Conservation (phyloP, 2,113 vertebrate genomes). For the Microcebus griseorufus region DNA sequence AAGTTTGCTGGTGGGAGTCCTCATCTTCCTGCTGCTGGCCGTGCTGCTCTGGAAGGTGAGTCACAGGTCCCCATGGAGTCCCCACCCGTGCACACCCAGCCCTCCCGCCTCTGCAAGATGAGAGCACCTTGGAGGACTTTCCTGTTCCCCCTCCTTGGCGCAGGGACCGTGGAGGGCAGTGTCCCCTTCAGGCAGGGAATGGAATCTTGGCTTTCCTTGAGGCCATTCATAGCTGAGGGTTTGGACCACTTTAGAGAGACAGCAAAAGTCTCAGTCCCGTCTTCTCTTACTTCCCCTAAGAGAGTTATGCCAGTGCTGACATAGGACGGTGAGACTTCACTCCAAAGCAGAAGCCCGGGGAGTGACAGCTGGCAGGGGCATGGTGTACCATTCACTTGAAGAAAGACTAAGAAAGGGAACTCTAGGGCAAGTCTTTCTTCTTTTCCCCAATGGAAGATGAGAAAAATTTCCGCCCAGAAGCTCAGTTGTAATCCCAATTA, state of each 20-base stretch:
- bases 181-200: neutral
- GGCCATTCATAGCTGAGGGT: neutral
- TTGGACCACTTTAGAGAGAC: neutral
- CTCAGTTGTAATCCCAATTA: neutral
- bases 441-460: neutral
- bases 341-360: neutral
- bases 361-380: neutral
- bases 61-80: neutral
- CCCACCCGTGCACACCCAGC: fast-evolving
- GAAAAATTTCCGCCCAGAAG: neutral
- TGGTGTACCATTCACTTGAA: neutral
- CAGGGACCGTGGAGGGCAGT: neutral
- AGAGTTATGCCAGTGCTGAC: neutral
- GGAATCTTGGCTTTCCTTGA: neutral
- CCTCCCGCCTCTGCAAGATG: neutral
- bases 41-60: conserved; percentile 96
- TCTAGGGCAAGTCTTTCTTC: neutral
- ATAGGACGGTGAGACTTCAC: neutral
- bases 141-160: neutral
- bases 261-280: neutral
- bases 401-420: neutral
- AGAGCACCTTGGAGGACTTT: neutral
- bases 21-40: conserved; percentile 97
- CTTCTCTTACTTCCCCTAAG: neutral
- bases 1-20: conserved; percentile 97